Percentiles rank a stretch among this genome's conserved stretches.
These are phyloP conservation scores for Channa maculata DNA, from an alignment of 2,113 vertebrate genomes.

Conservation along the genomic window DNA sequence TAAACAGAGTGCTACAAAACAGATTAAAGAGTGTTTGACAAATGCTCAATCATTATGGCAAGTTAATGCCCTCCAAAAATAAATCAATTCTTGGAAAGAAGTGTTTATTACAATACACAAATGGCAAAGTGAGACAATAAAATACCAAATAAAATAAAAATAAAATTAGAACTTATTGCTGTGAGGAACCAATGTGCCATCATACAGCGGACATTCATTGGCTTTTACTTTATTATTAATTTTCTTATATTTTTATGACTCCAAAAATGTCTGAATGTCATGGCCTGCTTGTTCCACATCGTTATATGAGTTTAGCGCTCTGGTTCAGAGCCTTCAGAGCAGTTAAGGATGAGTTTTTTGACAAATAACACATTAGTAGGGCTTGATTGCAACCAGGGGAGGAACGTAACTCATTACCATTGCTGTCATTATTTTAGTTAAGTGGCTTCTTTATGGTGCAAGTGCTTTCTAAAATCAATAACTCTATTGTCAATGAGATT, in stretches of 20 bases:
- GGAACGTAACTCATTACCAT: conserved; percentile 33
- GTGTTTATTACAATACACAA: conserved; percentile 1
- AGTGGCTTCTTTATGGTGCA: conserved; percentile 17
- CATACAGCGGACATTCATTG: too few species aligned
- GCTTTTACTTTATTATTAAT: too few species aligned
- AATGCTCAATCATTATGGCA: conserved; percentile 14
- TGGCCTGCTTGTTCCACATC: background rate
- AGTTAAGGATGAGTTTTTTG: conserved; percentile 1
- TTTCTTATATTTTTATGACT: background rate
- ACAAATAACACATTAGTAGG: conserved; percentile 25
- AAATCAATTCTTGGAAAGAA: background rate
- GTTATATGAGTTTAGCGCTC: background rate
- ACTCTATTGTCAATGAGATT: conserved; percentile 7
- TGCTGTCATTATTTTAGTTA: conserved; percentile 26
- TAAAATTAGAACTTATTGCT: background rate
- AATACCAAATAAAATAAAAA: too few species aligned
- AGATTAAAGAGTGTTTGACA: too few species aligned
- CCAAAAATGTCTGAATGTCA: background rate
- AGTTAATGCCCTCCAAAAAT: conserved; percentile 31
- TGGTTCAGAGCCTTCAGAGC: background rate
- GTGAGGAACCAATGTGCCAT: background rate
- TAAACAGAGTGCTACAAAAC: conserved; percentile 23
- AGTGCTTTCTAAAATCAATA: conserved; percentile 35
- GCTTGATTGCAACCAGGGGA: conserved; percentile 22
- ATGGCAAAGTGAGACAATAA: background rate